These are phyloP conservation scores for Paramisgurnus dabryanus DNA, from an alignment of 2,113 vertebrate genomes.

Conservation along the genomic window DNA sequence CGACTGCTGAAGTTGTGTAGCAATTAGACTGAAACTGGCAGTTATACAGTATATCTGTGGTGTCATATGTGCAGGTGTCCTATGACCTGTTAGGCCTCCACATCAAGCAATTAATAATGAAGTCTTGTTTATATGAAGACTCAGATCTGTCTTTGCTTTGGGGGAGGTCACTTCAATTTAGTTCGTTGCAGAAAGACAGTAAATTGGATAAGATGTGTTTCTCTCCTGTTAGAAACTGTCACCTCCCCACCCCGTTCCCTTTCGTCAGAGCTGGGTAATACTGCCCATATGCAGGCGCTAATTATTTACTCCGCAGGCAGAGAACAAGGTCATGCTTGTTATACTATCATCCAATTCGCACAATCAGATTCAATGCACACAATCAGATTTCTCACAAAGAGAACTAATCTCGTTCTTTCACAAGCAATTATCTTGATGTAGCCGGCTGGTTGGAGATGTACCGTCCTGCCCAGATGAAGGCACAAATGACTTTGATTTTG, in stretches of 20 bases:
- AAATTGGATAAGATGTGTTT: constrained; percentile 38
- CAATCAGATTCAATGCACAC: constrained; percentile 69
- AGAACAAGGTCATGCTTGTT: constrained; percentile 70
- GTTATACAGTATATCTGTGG: not conserved
- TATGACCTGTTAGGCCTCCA: not conserved
- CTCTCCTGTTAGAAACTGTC: constrained; percentile 37
- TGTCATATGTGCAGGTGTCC: not conserved
- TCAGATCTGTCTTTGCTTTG: constrained; percentile 15
- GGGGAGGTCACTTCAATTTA: constrained; percentile 19
- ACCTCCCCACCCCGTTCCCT: constrained; percentile 7
- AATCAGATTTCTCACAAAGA: constrained; percentile 70
- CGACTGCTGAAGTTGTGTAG: not conserved
- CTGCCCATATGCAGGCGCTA: constrained; percentile 63
- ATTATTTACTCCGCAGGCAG: constrained; percentile 66
- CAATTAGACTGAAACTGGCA: not conserved
- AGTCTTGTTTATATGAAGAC: constrained; percentile 1
- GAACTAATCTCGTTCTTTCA: constrained; percentile 77
- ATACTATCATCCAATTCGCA: constrained; percentile 66
- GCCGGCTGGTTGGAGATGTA: constrained; percentile 58
- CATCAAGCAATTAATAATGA: not conserved
- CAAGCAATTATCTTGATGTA: constrained; percentile 76
- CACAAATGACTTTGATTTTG: constrained; percentile 66
- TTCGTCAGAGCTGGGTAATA: constrained; percentile 24
- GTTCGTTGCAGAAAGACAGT: constrained; percentile 26
- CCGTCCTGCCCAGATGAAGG: constrained; percentile 61